Evolutionary conservation across 1,140 invertebrate genomes (phyloP), one percentile per base, ranked within the genome.

Genomic region (Galleria mellonella): DNA sequence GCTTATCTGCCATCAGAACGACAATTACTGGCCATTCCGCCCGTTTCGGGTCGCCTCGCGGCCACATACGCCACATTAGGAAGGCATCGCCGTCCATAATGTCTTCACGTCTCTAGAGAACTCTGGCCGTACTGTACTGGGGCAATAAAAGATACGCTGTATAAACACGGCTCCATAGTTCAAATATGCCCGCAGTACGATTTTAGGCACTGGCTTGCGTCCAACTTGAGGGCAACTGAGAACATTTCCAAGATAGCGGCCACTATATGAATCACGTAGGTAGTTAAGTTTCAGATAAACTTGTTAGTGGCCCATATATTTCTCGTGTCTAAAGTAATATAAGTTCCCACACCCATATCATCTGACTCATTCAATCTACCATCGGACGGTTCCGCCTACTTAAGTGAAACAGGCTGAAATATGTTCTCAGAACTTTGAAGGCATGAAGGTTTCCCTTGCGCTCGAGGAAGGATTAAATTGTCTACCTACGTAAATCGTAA

Each of bases 1-100:
- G 61, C 64, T 81, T 81, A 81, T 81, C 76, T 76, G 43, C 50
- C 62, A 78, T 77, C 71, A 55, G 52, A 51, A 51, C 55, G 58
- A 62, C 55, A 56, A 70, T 72, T 66, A 66, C 69, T 62, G 63
- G 62, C 66, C 62, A 64, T 71, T 73, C 62, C 47, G 64, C 59
- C 61, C 57, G 62, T 64, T 59, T 65, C 55, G 61, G 58, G 53
- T 51, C 65, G 50, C 43, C 43, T 47, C 37, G 59, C 55, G 59
- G 56, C 55, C 62, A 48, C 54, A 55, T 60, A 63, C 37, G 52
- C 62, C 62, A 59, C 66, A 62, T 68, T 69, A 60, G 56, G 55
- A 55, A 38, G 13, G 43, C 37, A 35, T 36, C 15, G 29, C 51
- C 30, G 35, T 52, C 53, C 55, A 52, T 52, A 63, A 54, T 41